Evolutionary conservation across 2,888 invertebrate genomes (phyloP).

Genomic region (Zaprionus lineosus): DNA sequence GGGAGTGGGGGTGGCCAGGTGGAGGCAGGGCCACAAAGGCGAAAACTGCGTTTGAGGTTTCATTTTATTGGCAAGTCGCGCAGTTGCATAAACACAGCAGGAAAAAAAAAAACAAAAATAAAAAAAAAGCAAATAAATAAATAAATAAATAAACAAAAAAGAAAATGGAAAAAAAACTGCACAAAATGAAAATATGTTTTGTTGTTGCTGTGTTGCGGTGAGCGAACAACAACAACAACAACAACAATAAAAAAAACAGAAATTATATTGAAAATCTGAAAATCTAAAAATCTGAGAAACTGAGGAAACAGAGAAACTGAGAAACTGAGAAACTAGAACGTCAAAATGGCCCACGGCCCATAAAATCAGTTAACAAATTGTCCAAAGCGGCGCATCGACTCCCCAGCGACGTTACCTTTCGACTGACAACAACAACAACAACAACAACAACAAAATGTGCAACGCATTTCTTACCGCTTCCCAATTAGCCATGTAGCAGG

Average conservation of each 20-base stretch:
- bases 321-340: constrained; percentile 58
- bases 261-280: constrained; percentile 17
- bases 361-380: constrained; percentile 62
- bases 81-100: constrained; percentile 68
- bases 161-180: neutral
- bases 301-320: constrained; percentile 52
- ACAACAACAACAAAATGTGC: too few species aligned
- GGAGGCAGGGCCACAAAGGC: constrained; percentile 5
- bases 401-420: constrained; percentile 23
- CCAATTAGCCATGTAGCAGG: neutral
- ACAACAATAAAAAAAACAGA: too few species aligned
- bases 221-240: too few species aligned
- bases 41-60: constrained; percentile 49
- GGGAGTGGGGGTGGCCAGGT: neutral
- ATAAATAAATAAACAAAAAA: too few species aligned
- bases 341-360: constrained; percentile 51
- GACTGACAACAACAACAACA: constrained; percentile 23
- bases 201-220: constrained; percentile 17
- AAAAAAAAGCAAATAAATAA: too few species aligned
- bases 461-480: constrained; percentile 25
- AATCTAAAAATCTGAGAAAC: too few species aligned
- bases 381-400: constrained; percentile 31
- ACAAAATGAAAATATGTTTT: constrained; percentile 57
- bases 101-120: constrained; percentile 21
- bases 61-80: constrained; percentile 73